Conservation (phyloP, 2,113 vertebrate genomes). For the Edolisoma coerulescens region DNA sequence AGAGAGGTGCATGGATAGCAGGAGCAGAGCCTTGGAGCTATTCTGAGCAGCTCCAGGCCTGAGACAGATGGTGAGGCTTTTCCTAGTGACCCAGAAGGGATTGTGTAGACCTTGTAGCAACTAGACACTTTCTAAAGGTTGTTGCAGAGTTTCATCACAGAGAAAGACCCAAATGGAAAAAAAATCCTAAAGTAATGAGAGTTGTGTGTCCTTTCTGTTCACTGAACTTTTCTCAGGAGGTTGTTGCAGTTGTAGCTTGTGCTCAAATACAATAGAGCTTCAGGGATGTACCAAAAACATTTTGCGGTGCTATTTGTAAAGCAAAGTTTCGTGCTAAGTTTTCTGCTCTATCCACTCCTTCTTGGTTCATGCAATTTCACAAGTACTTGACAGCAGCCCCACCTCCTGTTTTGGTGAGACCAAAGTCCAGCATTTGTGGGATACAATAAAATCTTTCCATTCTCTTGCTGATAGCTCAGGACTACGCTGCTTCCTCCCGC, state of each 20-base stretch:
- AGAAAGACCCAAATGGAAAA: neutral
- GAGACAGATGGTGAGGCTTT: neutral
- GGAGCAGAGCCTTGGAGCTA: neutral
- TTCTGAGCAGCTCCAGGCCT: neutral
- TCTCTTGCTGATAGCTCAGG: neutral
- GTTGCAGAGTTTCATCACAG: neutral
- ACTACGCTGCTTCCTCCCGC: accelerated
- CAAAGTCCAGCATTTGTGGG: neutral
- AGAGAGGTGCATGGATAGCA: neutral
- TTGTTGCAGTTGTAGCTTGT: neutral
- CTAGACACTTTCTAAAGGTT: neutral
- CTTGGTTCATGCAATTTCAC: neutral
- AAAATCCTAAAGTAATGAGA: neutral
- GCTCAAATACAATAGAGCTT: neutral
- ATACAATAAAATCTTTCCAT: neutral
- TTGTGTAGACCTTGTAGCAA: neutral
- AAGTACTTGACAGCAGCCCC: neutral
- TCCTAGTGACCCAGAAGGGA: neutral
- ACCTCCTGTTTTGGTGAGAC: neutral
- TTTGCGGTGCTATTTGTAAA: neutral
- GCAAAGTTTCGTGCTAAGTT: neutral
- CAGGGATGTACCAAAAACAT: neutral
- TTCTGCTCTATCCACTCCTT: neutral
- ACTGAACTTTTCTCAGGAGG: neutral
- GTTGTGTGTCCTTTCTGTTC: neutral